Percentiles rank a stretch among this genome's conserved stretches.
Conservation (phyloP, 1,140 invertebrate species). For the Ips typographus region DNA sequence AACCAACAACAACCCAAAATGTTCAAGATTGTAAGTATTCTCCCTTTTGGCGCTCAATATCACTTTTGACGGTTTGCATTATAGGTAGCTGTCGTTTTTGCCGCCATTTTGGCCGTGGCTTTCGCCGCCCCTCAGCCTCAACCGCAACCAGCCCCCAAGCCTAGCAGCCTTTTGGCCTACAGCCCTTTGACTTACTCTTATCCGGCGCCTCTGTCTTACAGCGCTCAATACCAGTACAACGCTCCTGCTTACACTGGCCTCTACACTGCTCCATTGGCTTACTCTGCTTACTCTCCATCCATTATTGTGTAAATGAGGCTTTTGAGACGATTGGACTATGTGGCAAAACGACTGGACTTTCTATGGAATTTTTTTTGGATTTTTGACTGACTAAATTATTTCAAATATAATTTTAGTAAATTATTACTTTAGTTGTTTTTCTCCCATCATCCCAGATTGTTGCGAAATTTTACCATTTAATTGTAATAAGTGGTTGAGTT, state of each 20-base stretch:
- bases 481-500: too few relatives aligned
- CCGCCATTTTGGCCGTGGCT: conserved; percentile 16
- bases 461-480: too few relatives aligned
- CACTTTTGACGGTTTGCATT: neutral
- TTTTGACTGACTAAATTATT: neutral
- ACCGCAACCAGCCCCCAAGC: neutral
- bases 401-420: conserved; percentile 4
- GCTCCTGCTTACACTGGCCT: conserved; percentile 1
- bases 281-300: neutral
- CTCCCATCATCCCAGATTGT: too few relatives aligned
- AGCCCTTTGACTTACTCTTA: neutral
- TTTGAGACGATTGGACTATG: conserved; percentile 10
- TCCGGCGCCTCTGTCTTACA: conserved; percentile 7
- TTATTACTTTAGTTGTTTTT: neutral
- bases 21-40: conserved; percentile 14
- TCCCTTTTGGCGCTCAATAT: neutral
- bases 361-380: neutral
- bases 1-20: conserved; percentile 1
- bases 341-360: neutral
- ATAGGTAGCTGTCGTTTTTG: conserved; percentile 22
- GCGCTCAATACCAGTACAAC: conserved; percentile 9
- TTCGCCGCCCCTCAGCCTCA: neutral
- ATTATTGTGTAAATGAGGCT: neutral
- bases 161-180: neutral
- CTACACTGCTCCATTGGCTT: conserved; percentile 1